Conservation (phyloP, 2,113 vertebrate species). For the Apodemus sylvaticus region DNA sequence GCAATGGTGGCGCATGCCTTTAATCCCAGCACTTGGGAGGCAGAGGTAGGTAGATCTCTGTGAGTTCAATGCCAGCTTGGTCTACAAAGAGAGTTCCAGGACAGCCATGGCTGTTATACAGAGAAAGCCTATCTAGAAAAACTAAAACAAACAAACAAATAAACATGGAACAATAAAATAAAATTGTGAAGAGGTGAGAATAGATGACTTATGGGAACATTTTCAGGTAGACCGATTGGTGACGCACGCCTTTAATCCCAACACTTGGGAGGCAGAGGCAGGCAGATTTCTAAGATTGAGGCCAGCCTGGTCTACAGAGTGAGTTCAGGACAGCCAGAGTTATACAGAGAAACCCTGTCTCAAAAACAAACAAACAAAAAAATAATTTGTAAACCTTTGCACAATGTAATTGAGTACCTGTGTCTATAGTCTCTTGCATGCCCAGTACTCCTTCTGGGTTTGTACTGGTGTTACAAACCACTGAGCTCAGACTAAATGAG, state of each 20-base stretch:
- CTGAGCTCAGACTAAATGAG: neutral
- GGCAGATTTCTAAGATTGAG: too few relatives aligned
- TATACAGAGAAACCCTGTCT: too few relatives aligned
- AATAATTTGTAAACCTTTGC: neutral
- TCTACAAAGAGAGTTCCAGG: neutral
- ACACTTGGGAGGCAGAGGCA: too few relatives aligned
- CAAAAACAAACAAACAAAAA: too few relatives aligned
- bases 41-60: neutral
- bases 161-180: neutral
- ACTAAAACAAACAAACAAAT: too few relatives aligned
- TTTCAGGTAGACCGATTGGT: neutral
- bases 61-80: neutral
- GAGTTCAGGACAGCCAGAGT: too few relatives aligned
- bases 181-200: neutral
- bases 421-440: neutral
- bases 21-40: neutral
- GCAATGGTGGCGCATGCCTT: too few relatives aligned
- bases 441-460: neutral
- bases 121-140: too few relatives aligned
- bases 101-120: too few relatives aligned
- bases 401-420: neutral
- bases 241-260: too few relatives aligned
- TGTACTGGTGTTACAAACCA: neutral
- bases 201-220: neutral
- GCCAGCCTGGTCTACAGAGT: too few relatives aligned